Conservation (phyloP, 2,888 invertebrate species). For the Uloborus plumipes region DNA sequence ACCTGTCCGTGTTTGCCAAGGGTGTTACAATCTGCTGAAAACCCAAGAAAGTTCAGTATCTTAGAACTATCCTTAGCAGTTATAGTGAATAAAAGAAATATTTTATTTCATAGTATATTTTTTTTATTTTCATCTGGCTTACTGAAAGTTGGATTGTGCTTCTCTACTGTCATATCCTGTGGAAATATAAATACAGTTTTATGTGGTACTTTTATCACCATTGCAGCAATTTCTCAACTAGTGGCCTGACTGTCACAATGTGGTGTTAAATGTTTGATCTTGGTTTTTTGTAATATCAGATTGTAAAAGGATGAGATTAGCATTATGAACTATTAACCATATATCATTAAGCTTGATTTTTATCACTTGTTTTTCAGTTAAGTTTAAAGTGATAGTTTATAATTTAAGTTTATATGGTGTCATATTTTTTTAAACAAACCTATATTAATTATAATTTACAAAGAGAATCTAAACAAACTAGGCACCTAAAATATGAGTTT, state of each 20-base stretch:
- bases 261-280: conserved; percentile 28
- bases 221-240: conserved; percentile 46
- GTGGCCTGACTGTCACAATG: conserved; percentile 33
- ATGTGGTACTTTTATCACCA: conserved; percentile 49
- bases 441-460: too few species aligned
- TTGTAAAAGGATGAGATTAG: conserved; percentile 35
- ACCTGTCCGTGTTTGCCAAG: conserved; percentile 95
- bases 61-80: conserved; percentile 28
- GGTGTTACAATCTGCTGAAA: conserved; percentile 78
- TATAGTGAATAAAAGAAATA: conserved; percentile 20
- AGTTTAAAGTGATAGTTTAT: neutral
- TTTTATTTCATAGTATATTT: conserved; percentile 63
- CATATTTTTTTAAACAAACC: conserved; percentile 4
- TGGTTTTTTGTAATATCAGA: conserved; percentile 23
- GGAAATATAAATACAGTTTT: conserved; percentile 46
- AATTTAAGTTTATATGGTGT: neutral
- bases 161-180: conserved; percentile 51
- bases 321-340: conserved; percentile 35
- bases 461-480: too few species aligned
- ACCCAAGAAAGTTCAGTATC: conserved; percentile 62
- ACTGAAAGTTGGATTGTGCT: conserved; percentile 24
- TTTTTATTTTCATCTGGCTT: conserved; percentile 54
- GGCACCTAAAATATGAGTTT: too few species aligned
- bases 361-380: neutral
- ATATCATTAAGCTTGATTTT: neutral